Percentiles rank a stretch among this genome's conserved stretches.
Conservation (phyloP, 2,888 invertebrate genomes). For the Argynnis bischoffii region DNA sequence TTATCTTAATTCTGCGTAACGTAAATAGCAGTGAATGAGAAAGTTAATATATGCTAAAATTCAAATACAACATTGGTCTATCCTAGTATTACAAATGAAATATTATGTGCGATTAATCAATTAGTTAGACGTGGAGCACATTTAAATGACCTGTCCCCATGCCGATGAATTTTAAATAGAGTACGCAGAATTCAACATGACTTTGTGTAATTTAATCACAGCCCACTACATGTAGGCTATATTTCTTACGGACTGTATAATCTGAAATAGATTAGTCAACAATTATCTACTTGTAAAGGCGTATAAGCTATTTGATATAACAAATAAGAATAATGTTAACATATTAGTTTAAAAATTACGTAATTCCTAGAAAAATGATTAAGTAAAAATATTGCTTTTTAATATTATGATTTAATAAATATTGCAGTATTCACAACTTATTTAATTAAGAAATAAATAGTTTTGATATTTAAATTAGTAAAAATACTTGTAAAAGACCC, state of each 20-base stretch:
- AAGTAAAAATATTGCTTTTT: not conserved
- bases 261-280: slow-evolving; percentile 42
- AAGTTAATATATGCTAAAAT: slow-evolving; percentile 2
- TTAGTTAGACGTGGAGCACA: not conserved
- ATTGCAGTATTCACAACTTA: no score
- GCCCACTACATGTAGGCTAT: slow-evolving; percentile 36
- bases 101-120: slow-evolving; percentile 4
- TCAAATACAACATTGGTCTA: not conserved
- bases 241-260: slow-evolving; percentile 38
- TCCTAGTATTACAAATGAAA: not conserved
- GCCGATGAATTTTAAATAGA: slow-evolving; percentile 31
- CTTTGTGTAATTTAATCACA: slow-evolving; percentile 33
- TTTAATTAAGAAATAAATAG: no score
- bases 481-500: no score
- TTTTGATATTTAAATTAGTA: no score
- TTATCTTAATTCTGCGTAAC: not conserved
- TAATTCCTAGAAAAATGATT: not conserved
- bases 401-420: no score
- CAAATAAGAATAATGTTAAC: slow-evolving; percentile 26
- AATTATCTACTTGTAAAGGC: slow-evolving; percentile 37
- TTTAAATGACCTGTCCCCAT: slow-evolving; percentile 25
- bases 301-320: slow-evolving; percentile 26
- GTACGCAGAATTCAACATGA: slow-evolving; percentile 27
- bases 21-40: slow-evolving; percentile 1
- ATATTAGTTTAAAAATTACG: slow-evolving; percentile 15